A percentile compares a stretch with the other conserved stretches of the same genome.
These are phyloP conservation scores for Amphimallon solstitiale DNA, from an alignment of 2,888 invertebrate genomes.

Conservation along the genomic window DNA sequence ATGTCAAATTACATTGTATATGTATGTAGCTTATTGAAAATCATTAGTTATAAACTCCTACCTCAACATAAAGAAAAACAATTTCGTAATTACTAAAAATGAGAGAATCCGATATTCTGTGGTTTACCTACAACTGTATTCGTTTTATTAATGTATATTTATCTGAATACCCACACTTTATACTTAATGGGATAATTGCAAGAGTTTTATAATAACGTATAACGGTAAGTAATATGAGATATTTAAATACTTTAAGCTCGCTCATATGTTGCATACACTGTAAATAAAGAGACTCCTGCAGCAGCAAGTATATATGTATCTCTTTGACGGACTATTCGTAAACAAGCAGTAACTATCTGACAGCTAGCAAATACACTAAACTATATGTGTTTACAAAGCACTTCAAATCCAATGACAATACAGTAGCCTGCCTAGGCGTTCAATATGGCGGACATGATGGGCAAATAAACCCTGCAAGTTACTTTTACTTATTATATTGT, in stretches of 20 bases:
- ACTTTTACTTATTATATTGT: slow-evolving; percentile 34
- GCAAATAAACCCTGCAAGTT: slow-evolving; percentile 42
- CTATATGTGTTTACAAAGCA: slow-evolving; percentile 62
- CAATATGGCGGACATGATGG: slow-evolving; percentile 47
- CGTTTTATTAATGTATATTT: too few relatives aligned
- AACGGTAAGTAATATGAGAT: not conserved
- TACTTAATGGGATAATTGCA: too few relatives aligned
- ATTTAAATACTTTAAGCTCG: not conserved
- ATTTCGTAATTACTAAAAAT: too few relatives aligned
- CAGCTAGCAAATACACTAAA: slow-evolving; percentile 61
- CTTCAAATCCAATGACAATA: slow-evolving; percentile 64
- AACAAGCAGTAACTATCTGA: slow-evolving; percentile 55
- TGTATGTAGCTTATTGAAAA: too few relatives aligned
- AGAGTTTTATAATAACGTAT: not conserved
- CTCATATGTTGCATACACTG: not conserved
- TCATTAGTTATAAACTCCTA: too few relatives aligned
- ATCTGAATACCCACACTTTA: too few relatives aligned
- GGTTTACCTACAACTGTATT: too few relatives aligned
- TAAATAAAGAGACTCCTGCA: not conserved
- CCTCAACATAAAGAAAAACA: too few relatives aligned
- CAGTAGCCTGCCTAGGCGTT: slow-evolving; percentile 58
- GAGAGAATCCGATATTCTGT: too few relatives aligned
- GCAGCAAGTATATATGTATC: not conserved
- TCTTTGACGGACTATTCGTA: slow-evolving; percentile 12
- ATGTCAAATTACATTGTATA: too few relatives aligned